Conservation (phyloP, 2,113 vertebrate genomes). For the Ictalurus furcatus region DNA sequence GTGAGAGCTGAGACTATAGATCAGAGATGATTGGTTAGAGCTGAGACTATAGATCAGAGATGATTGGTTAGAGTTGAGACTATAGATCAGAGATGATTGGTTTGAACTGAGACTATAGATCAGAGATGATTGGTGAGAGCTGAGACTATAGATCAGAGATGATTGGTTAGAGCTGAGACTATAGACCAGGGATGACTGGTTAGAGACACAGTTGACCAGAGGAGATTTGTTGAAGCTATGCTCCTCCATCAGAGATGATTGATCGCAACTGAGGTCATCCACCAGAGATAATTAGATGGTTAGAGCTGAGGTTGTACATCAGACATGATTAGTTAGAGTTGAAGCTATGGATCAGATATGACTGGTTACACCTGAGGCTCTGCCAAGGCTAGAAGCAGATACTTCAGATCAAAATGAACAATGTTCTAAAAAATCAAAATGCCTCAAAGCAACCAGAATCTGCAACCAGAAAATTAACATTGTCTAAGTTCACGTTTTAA, state of each 20-base stretch:
- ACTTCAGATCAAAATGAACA: not conserved
- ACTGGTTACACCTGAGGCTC: not conserved
- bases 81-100: not conserved
- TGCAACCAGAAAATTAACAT: not conserved
- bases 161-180: not conserved
- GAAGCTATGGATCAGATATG: not conserved
- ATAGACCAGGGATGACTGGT: not conserved
- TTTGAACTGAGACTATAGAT: not conserved
- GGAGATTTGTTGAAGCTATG: too few relatives aligned
- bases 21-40: not conserved
- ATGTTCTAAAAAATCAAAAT: not conserved
- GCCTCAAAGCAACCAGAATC: not conserved
- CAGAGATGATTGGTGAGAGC: not conserved
- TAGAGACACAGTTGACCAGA: too few relatives aligned
- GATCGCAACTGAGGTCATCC: too few relatives aligned
- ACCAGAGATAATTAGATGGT: not conserved
- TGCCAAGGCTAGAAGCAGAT: not conserved
- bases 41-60: not conserved
- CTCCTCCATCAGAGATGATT: too few relatives aligned
- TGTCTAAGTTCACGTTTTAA: not conserved
- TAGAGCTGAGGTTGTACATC: not conserved
- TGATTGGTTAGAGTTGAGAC: too few relatives aligned
- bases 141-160: not conserved
- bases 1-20: not conserved
- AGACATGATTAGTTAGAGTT: not conserved